Base-by-base conservation (phyloP, 2,797 vertebrate species). In the Alectoris magna region DNA sequence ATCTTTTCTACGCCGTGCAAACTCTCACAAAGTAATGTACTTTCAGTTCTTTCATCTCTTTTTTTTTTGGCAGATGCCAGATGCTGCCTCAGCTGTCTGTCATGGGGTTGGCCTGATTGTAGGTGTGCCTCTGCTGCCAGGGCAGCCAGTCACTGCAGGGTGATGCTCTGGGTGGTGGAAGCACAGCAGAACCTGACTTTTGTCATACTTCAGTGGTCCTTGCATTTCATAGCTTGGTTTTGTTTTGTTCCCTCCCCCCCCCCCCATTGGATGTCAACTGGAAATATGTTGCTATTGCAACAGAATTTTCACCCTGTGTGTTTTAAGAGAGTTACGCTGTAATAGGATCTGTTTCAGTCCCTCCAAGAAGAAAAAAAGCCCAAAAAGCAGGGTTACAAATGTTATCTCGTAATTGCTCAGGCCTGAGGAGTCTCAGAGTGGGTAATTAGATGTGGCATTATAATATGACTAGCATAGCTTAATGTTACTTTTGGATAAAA, bases 141-240 rank as follows among this genome's bases (percentile, higher is more conserved):
- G n/a, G 16, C 21, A 64, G 5, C 23, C 39, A 1, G 14, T 79
- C 1, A 0, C 6, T 44, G 21, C 24, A 24, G 53, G 18, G 11
- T 0, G 0, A 0, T 55, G n/a, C 41, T 63, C 26, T 46, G 24
- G 49, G 44, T 4, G 44, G 11, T 81, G 43, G 38, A 41, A 66
- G 68, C 0, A 0, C 3, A 18, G 7, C 29, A 24, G 49, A 73
- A 55, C 24, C 17, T n/a, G 38, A 36, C 17, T 31, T 43, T 41
- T 10, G 27, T 31, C 46, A 1, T 56, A 1, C 55, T 73, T 17
- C 26, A 3, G 0, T 15, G 14, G 16, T 63, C 29, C 38, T 56
- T 39, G 17, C 82, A 21, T 76, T 67, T 46, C 17, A 3, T 4
- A 26, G 10, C 17, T 92, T 34, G 4, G 14, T 78, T 73, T 55